Evolutionary conservation across 2,113 vertebrate species (phyloP), one percentile per base, ranked within the genome.

Genomic region (Odocoileus virginianus): DNA sequence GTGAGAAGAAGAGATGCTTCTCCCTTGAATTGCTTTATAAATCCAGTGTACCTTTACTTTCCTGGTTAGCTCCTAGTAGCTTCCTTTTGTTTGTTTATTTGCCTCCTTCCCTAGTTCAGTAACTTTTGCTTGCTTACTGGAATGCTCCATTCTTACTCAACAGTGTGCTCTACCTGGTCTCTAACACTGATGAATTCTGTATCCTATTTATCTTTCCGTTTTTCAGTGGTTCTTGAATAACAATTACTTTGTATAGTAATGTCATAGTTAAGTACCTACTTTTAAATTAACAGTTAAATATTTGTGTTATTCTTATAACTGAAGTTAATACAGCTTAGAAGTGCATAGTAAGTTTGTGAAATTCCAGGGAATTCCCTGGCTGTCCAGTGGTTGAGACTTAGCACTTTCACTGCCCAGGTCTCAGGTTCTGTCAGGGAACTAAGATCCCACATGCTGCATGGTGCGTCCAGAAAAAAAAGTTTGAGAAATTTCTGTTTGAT

Each of bases 201-300:
- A 4, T 93, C 23, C 25, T 55, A 52, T 16, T 9, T 84, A 50
- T 92, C 30, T 86, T 94, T 87, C 33, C 45, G 6, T 82, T 95
- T 91, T 91, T 87, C 45, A 78, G 6, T 93, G 43, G 11, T 64
- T 97, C 17, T 82, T 88, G 87, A 91, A n/a, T 95, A 74, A 95
- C 67, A 85, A n/a, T 87, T 87, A 67, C 47, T 25, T 81, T 87
- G 6, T 61, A 47, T 95, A 87, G 23, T 76, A 76, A 30, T 87
- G 58, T 55, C 30, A 14, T 89, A 40, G 76, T 90, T 95, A 96
- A 84, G 36, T 96, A 91, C 74, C 89, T 67, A 21, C 83, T 95
- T 94, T 92, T n/a, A 96, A 96, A 87, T 64, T 87, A 94, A 36
- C 19, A 86, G 58, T 89, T 89, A 92, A 91, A 47, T 95, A 87